phyloP scores from a whole-genome alignment of 2,113 vertebrate species.

The Ceratotherium simum region DNA sequence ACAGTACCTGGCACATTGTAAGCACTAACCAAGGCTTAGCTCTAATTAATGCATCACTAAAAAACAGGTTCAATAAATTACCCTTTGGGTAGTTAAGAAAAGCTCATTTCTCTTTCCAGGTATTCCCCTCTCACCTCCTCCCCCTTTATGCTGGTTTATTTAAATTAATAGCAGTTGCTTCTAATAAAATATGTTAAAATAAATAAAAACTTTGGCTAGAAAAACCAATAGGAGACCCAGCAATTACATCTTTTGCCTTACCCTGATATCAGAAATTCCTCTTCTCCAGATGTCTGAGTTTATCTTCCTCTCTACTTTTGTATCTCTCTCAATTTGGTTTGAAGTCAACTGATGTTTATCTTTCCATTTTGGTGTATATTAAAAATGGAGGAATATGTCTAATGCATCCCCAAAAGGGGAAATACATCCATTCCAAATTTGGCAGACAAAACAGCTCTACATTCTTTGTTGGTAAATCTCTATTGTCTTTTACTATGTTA shows the following conservation, averaged over 20 bases:
- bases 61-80: background rate
- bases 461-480: background rate
- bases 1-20: background rate
- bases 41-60: slow-evolving; percentile 4
- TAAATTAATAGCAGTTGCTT: slow-evolving; percentile 15
- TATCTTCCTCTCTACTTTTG: background rate
- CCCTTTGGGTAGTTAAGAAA: slow-evolving; percentile 30
- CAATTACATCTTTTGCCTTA: background rate
- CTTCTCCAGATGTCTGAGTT: background rate
- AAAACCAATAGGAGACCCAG: background rate
- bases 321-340: background rate
- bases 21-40: background rate
- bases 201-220: background rate
- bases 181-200: background rate
- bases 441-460: background rate
- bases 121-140: background rate
- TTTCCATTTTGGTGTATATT: slow-evolving; percentile 10
- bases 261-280: background rate
- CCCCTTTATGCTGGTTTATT: background rate
- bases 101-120: background rate
- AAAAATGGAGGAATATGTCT: background rate
- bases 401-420: background rate
- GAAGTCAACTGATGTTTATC: background rate
- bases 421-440: background rate
- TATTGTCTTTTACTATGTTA: background rate